Evolutionary conservation across 2,113 vertebrate genomes (phyloP).

Genomic region (Accipiter virgatus): DNA sequence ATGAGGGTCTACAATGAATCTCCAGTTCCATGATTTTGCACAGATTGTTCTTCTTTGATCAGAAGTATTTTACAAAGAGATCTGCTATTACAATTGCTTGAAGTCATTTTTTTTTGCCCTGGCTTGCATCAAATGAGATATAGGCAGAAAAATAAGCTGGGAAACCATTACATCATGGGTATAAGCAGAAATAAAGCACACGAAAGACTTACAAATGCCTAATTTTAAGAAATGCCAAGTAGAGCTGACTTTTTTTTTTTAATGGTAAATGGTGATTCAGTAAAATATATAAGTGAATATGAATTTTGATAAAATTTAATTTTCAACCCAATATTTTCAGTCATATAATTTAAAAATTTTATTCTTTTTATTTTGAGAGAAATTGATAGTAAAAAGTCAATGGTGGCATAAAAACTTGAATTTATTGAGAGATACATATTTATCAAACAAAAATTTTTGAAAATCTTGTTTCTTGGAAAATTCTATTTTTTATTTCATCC

Average conservation of each 20-base stretch:
- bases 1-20: neutral
- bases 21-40: neutral
- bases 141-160: neutral
- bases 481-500: neutral
- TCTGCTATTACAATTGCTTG: neutral
- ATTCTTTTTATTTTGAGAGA: neutral
- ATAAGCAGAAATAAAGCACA: slow-evolving; percentile 1
- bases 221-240: slow-evolving; percentile 26
- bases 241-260: neutral
- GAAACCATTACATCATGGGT: neutral
- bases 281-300: neutral
- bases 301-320: neutral
- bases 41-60: neutral
- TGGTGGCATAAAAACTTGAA: neutral
- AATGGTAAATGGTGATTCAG: neutral
- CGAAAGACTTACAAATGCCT: neutral
- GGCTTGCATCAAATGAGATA: neutral
- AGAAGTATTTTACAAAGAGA: neutral
- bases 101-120: neutral
- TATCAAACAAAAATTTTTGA: neutral
- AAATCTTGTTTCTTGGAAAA: neutral
- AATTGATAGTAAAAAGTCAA: neutral
- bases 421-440: slow-evolving; percentile 16
- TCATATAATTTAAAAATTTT: neutral
- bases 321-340: neutral